Evolutionary conservation across 2,888 invertebrate genomes (phyloP).

Genomic region (Melinopterus prodromus): DNA sequence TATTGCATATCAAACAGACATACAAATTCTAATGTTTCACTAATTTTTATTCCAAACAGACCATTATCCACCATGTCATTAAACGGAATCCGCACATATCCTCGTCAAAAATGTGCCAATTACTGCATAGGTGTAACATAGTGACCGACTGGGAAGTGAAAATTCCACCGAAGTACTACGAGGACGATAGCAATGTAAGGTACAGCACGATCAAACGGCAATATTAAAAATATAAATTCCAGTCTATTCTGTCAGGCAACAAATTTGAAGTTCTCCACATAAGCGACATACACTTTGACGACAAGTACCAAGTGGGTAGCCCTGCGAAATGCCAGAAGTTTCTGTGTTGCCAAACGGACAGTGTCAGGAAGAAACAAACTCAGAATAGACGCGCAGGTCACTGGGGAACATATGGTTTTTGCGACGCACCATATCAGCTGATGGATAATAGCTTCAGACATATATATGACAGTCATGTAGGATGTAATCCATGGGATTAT

Average conservation of each 20-base stretch:
- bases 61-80: constrained; percentile 33
- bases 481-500: constrained; percentile 12
- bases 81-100: constrained; percentile 30
- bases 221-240: constrained; percentile 10
- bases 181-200: constrained; percentile 7
- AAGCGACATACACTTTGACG: constrained; percentile 85
- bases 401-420: constrained; percentile 83
- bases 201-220: background rate
- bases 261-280: constrained; percentile 68
- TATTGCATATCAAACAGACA: background rate
- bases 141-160: constrained; percentile 32
- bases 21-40: background rate
- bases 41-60: constrained; percentile 21
- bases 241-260: constrained; percentile 15
- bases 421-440: constrained; percentile 77
- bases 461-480: constrained; percentile 40
- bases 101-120: constrained; percentile 30
- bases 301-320: constrained; percentile 72
- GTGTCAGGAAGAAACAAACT: constrained; percentile 60
- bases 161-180: constrained; percentile 22
- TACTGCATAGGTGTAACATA: constrained; percentile 31
- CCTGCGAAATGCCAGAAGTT: constrained; percentile 79
- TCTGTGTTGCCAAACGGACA: constrained; percentile 76
- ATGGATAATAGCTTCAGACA: constrained; percentile 65
- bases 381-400: constrained; percentile 68